Evolutionary conservation across 1,140 invertebrate species (phyloP).

Genomic region (Diabrotica virgifera): DNA sequence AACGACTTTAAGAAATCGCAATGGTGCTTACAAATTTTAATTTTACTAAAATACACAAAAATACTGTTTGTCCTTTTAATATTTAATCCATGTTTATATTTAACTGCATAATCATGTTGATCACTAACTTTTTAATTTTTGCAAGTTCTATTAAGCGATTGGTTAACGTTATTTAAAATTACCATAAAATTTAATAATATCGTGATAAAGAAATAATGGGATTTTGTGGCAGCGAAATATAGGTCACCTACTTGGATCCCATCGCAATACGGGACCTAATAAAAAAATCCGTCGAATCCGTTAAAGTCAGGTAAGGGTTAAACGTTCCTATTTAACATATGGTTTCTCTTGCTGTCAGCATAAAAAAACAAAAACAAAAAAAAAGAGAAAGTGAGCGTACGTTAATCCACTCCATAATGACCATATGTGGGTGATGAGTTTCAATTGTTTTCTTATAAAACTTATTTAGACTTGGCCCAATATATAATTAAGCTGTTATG

Average conservation of each 20-base stretch:
- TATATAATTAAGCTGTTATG: constrained; percentile 34
- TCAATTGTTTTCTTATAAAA: constrained; percentile 36
- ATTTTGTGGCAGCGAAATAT: not conserved
- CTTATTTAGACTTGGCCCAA: constrained; percentile 30
- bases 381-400: constrained; percentile 28
- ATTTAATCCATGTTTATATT: too few species aligned
- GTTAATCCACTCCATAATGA: constrained; percentile 23
- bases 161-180: too few species aligned
- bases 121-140: too few species aligned
- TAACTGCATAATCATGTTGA: too few species aligned
- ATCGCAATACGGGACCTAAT: constrained; percentile 15
- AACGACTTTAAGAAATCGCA: too few species aligned
- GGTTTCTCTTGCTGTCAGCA: constrained; percentile 19
- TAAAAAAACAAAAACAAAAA: constrained; percentile 25
- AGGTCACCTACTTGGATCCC: not conserved
- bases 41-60: too few species aligned
- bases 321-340: constrained; percentile 28
- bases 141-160: too few species aligned
- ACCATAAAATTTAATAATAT: too few species aligned
- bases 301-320: constrained; percentile 15
- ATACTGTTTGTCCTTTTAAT: too few species aligned
- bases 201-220: too few species aligned
- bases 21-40: too few species aligned
- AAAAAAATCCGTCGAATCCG: constrained; percentile 23
- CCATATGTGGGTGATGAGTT: constrained; percentile 36